These are phyloP conservation scores for Conistra vaccinii DNA, from an alignment of 2,888 invertebrate species.

Conservation along the genomic window DNA sequence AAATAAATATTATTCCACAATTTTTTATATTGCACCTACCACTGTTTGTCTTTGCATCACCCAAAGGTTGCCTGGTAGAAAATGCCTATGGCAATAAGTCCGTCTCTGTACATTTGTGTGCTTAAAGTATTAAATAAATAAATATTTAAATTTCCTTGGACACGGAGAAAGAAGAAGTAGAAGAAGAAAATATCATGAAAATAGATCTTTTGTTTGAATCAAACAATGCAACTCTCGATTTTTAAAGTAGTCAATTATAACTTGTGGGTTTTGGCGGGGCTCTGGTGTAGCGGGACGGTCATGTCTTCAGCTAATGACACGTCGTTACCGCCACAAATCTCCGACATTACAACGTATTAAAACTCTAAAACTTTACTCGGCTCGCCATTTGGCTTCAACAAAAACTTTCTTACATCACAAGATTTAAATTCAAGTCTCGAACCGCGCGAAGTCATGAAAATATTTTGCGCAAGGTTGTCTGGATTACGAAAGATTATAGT, in stretches of 20 bases:
- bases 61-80: too few species aligned
- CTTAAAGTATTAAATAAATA: too few species aligned
- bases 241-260: constrained; percentile 77
- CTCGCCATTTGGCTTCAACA: constrained; percentile 86
- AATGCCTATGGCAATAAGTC: too few species aligned
- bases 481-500: constrained; percentile 63
- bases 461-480: constrained; percentile 68
- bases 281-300: constrained; percentile 65
- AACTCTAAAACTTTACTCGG: constrained; percentile 88
- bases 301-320: constrained; percentile 85
- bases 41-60: too few species aligned
- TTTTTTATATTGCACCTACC: too few species aligned
- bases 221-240: constrained; percentile 73
- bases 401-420: constrained; percentile 89
- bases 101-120: too few species aligned
- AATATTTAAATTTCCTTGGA: too few species aligned
- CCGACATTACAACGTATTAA: constrained; percentile 89
- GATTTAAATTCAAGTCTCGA: constrained; percentile 88
- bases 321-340: constrained; percentile 89
- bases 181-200: constrained; percentile 42
- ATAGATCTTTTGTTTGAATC: constrained; percentile 55
- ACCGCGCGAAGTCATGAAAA: constrained; percentile 70
- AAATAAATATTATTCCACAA: too few species aligned
- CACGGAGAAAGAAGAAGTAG: background rate
- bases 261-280: constrained; percentile 75